Evolutionary conservation across 2,113 vertebrate species (phyloP).

Genomic region (Megaleporinus macrocephalus): DNA sequence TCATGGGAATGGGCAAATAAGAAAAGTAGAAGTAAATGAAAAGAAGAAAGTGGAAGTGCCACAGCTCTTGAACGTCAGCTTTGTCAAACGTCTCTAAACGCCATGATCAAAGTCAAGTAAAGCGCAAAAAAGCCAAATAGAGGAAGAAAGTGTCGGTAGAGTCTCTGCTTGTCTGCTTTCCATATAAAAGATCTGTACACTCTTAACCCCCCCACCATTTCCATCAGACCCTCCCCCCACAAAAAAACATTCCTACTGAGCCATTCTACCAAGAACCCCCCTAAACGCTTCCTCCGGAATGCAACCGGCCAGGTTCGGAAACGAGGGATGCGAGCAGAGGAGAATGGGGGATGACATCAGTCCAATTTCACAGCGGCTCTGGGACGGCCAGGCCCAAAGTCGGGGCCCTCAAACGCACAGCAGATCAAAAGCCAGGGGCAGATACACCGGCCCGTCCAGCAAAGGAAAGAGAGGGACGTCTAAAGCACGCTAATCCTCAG

Average conservation of each 20-base stretch:
- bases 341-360: conserved; percentile 97
- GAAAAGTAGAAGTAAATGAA: background rate
- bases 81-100: background rate
- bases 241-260: conserved; percentile 82
- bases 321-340: conserved; percentile 96
- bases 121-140: conserved; percentile 22
- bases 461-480: conserved; percentile 89
- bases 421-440: conserved; percentile 96
- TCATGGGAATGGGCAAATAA: no score
- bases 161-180: conserved; percentile 54
- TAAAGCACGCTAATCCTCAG: conserved; percentile 99
- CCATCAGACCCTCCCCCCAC: conserved; percentile 59
- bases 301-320: conserved; percentile 94
- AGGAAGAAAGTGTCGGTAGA: conserved; percentile 38
- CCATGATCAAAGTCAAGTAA: conserved; percentile 27
- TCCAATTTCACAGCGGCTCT: conserved; percentile 99
- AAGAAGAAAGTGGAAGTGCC: background rate
- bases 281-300: conserved; percentile 97
- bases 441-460: conserved; percentile 72
- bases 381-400: conserved; percentile 92
- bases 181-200: conserved; percentile 57
- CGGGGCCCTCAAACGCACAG: conserved; percentile 90
- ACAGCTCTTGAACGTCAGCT: background rate
- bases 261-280: conserved; percentile 84
- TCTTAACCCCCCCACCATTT: conserved; percentile 44